These are phyloP conservation scores for Spodoptera frugiperda DNA, from an alignment of 1,140 invertebrate species.

Conservation along the genomic window DNA sequence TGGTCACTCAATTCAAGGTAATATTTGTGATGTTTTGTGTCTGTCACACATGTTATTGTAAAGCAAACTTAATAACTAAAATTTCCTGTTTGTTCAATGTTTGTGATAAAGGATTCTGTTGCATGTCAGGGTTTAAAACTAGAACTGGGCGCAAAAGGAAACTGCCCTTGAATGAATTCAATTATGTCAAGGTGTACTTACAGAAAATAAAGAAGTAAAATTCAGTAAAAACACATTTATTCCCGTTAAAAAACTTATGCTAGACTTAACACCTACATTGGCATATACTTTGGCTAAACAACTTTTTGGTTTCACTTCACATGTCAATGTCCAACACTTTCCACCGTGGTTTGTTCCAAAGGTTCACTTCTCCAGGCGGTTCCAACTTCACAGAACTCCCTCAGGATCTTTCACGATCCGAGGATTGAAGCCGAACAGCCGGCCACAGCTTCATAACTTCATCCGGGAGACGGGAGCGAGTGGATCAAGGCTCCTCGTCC, in stretches of 20 bases:
- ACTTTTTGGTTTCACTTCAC: constrained; percentile 52
- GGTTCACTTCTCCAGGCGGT: constrained; percentile 46
- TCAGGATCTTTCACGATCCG: constrained; percentile 30
- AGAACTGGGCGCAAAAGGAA: constrained; percentile 4
- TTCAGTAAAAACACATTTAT: constrained; percentile 48
- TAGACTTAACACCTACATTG: constrained; percentile 46
- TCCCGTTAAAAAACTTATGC: constrained; percentile 42
- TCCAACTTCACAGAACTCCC: constrained; percentile 40
- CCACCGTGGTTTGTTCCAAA: constrained; percentile 34
- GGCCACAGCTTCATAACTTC: constrained; percentile 67
- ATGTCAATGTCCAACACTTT: constrained; percentile 47
- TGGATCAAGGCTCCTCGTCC: constrained; percentile 80
- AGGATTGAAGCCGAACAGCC: constrained; percentile 50
- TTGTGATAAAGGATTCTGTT: neutral
- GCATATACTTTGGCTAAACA: constrained; percentile 49
- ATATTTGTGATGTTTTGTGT: neutral
- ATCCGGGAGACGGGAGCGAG: constrained; percentile 57
- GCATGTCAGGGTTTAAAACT: neutral
- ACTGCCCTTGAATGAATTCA: constrained; percentile 36
- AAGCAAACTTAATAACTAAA: neutral
- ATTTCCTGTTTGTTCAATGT: neutral
- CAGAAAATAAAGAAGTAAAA: constrained; percentile 43
- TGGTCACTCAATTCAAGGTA: constrained; percentile 19
- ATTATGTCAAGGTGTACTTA: constrained; percentile 47
- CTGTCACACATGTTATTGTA: neutral